These are phyloP conservation scores for Ptilodon capucinus DNA, from an alignment of 2,888 invertebrate species.

Conservation along the genomic window DNA sequence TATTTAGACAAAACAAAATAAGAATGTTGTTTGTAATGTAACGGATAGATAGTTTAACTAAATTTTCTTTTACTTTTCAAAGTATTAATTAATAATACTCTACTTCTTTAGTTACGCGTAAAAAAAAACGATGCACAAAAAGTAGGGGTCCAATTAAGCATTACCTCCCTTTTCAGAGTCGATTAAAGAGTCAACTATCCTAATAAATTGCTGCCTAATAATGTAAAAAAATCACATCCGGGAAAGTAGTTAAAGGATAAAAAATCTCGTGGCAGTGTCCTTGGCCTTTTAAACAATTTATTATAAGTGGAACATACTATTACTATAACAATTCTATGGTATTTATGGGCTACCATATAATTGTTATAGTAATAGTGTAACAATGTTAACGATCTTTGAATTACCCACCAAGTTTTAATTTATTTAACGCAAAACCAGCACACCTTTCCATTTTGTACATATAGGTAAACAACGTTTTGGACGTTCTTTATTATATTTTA, in stretches of 20 bases:
- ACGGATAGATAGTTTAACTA: slow-evolving; percentile 19
- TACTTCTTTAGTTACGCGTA: no score
- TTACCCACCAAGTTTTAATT: slow-evolving; percentile 24
- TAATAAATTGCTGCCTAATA: no score
- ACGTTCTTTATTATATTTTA: slow-evolving; percentile 16
- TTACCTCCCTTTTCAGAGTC: no score
- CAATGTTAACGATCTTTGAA: background rate
- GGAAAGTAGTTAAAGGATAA: no score
- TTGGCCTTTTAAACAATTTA: no score
- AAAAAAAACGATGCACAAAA: no score
- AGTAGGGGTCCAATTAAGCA: no score
- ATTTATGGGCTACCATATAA: no score
- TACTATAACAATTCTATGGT: no score
- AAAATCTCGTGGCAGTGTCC: background rate
- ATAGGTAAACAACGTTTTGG: slow-evolving; percentile 23
- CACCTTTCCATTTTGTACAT: slow-evolving; percentile 31
- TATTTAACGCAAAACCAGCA: slow-evolving; percentile 17
- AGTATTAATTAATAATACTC: background rate
- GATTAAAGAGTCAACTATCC: no score
- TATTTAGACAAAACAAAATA: slow-evolving; percentile 68
- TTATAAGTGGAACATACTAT: no score
- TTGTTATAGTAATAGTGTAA: slow-evolving; percentile 9
- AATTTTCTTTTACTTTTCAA: slow-evolving; percentile 9
- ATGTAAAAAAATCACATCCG: no score
- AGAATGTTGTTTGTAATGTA: slow-evolving; percentile 34